phyloP scores from a whole-genome alignment of 2,113 vertebrate species.

The Syngnathus floridae region DNA sequence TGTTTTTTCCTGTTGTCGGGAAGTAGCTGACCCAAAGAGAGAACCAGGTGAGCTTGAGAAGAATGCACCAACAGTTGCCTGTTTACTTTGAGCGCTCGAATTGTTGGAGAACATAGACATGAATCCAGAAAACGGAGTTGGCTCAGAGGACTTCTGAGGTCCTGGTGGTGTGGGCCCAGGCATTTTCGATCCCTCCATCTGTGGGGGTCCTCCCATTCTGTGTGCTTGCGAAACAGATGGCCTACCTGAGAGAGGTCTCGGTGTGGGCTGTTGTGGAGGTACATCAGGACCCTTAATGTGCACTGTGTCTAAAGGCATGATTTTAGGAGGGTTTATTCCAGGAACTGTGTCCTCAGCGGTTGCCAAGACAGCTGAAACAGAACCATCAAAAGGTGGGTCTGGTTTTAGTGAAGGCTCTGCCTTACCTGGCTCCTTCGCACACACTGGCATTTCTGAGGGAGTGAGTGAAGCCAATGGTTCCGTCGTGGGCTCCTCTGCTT shows the following conservation, averaged over 20 bases:
- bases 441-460: conserved; percentile 24
- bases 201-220: conserved; percentile 23
- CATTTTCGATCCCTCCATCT: conserved; percentile 18
- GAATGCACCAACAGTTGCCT: conserved; percentile 68
- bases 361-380: background rate
- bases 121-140: conserved; percentile 84
- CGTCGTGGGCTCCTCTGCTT: conserved; percentile 16
- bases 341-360: conserved; percentile 18
- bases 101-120: conserved; percentile 84
- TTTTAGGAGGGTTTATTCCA: conserved; percentile 10
- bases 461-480: conserved; percentile 12
- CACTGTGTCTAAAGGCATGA: conserved; percentile 8
- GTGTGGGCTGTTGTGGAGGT: conserved; percentile 35
- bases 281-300: conserved; percentile 16
- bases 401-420: conserved; percentile 15
- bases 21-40: conserved; percentile 62
- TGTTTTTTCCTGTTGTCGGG: conserved; percentile 47
- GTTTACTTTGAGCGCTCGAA: conserved; percentile 69
- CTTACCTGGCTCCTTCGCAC: background rate
- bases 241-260: conserved; percentile 12
- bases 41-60: conserved; percentile 75
- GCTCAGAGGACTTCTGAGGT: conserved; percentile 64
- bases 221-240: conserved; percentile 27
- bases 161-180: conserved; percentile 31
- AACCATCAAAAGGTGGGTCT: conserved; percentile 18